Conservation (phyloP, 2,797 vertebrate species). For the Acanthurus lineatus region DNA sequence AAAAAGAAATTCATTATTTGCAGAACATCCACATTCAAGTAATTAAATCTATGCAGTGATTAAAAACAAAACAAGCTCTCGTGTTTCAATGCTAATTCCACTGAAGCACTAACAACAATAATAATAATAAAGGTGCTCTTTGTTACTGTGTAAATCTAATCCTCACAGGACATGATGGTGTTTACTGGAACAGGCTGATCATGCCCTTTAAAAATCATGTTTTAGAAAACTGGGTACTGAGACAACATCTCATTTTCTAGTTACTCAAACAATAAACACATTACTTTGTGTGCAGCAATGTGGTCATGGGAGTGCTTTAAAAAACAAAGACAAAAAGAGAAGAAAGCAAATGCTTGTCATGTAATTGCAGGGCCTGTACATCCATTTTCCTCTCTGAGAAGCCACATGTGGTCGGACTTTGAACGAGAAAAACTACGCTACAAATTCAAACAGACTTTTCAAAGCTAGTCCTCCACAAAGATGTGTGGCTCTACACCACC, state of each 20-base stretch:
- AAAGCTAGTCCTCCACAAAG: neutral
- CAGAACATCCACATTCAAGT: too few relatives aligned
- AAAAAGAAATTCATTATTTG: too few relatives aligned
- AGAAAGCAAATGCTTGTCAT: slow-evolving; percentile 68
- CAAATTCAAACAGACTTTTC: slow-evolving; percentile 33
- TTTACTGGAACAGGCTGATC: slow-evolving; percentile 60
- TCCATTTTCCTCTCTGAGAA: slow-evolving; percentile 34
- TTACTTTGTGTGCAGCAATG: slow-evolving; percentile 46
- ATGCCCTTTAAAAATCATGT: slow-evolving; percentile 39
- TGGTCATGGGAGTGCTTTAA: slow-evolving; percentile 51
- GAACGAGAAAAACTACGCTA: slow-evolving; percentile 25
- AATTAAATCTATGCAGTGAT: too few relatives aligned
- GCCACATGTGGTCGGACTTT: slow-evolving; percentile 46
- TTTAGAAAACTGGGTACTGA: slow-evolving; percentile 38
- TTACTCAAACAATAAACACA: slow-evolving; percentile 70
- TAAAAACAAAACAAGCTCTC: neutral
- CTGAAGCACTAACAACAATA: neutral
- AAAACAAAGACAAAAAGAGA: slow-evolving; percentile 52
- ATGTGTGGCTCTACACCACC: neutral
- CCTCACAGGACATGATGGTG: slow-evolving; percentile 15
- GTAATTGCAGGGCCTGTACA: slow-evolving; percentile 68
- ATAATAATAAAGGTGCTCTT: too few relatives aligned
- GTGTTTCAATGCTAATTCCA: neutral
- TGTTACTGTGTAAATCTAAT: neutral
- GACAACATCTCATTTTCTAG: slow-evolving; percentile 55